Base-by-base conservation (phyloP, 1,140 invertebrate species). In the Caenorhabditis brenneri region DNA sequence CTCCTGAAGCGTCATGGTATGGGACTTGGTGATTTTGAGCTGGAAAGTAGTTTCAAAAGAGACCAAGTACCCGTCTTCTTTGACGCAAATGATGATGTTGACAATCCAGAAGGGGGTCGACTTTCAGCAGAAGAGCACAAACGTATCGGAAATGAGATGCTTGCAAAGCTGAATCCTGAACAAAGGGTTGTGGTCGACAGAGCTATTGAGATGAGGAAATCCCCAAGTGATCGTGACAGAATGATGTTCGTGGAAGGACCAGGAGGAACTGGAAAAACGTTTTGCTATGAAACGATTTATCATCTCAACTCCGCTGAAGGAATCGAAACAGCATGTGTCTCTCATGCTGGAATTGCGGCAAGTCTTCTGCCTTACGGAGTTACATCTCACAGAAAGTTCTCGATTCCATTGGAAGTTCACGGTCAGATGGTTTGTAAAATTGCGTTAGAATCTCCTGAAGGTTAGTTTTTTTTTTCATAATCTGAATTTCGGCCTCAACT, bases 291-390 rank as follows among this genome's bases (percentile, higher is more conserved):
- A 6, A 29, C 53, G 1, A 29, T 55, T 29, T 55, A 27, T 15
- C 48, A 51, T n/a, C n/a, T n/a, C 48, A 19, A 19, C n/a, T n/a
- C n/a, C n/a, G 48, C 48, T 51, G 48, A 51, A 51, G n/a, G 12
- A 10, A 1, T 19, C 6, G n/a, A 0, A n/a, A 19, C 12, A n/a
- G 48, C 15, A 51, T n/a, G 85, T 88, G 60, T 84, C 36, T 53
- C 84, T 12, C 85, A 81, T 12, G 88, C 88, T 60, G 90, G 90
- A 42, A 88, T 90, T 69, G 88, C 91, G 22, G 88, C 91, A 46
- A 84, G 69, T 51, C 74, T 91, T 39, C 78, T 88, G 10, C 10
- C 42, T 22, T 86, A 84, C 49, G 91, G 88, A 0, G 12, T 82
- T 65, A 89, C 85, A n/a, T 65, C 36, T 31, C 86, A 89, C 79